Percentiles rank a stretch among this genome's conserved stretches.
These are phyloP conservation scores for Tetramorium bicarinatum DNA, from an alignment of 2,888 invertebrate genomes.

Conservation along the genomic window DNA sequence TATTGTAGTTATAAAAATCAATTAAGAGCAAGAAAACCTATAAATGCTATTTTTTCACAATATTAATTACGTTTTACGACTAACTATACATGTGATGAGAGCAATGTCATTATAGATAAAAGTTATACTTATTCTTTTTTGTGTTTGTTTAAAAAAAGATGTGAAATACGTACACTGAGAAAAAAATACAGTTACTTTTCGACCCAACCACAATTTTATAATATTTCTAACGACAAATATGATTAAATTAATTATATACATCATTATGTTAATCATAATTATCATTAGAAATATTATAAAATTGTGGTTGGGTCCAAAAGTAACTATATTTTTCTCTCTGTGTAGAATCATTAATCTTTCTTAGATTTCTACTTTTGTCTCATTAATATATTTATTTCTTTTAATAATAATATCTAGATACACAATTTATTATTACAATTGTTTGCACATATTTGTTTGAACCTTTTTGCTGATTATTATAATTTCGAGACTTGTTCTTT, in stretches of 20 bases:
- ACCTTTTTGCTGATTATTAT: neutral
- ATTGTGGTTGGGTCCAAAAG: no score
- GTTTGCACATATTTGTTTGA: neutral
- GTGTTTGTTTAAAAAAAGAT: neutral
- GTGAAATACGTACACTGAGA: neutral
- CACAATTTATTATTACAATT: conserved; percentile 6
- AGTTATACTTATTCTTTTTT: neutral
- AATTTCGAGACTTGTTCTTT: neutral
- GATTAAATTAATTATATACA: no score
- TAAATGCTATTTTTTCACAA: neutral
- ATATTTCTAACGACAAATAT: no score
- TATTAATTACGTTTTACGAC: neutral
- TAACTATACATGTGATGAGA: neutral
- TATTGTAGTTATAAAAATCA: conserved; percentile 16
- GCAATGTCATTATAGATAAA: neutral
- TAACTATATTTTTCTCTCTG: no score
- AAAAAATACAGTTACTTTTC: no score
- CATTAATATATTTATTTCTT: neutral
- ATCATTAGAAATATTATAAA: no score
- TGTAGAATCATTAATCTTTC: neutral
- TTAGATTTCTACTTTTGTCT: neutral
- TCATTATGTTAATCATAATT: no score
- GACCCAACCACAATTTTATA: no score
- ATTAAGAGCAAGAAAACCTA: neutral
- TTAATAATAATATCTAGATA: neutral